Conservation (phyloP, 2,113 vertebrate genomes). For the Neofelis nebulosa region DNA sequence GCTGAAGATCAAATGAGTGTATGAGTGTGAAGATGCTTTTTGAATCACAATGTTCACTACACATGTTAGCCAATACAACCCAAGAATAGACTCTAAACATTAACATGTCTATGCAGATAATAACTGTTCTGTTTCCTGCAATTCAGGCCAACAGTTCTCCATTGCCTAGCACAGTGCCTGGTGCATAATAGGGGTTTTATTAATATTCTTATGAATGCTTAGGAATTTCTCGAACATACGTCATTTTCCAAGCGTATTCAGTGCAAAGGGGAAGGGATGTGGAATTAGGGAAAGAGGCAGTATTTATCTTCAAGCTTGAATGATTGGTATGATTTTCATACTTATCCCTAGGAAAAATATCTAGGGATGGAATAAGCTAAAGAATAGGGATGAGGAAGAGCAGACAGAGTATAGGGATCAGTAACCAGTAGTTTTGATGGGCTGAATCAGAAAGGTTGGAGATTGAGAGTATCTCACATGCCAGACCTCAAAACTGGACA, state of each 20-base stretch:
- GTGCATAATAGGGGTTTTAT: background rate
- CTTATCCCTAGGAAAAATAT: background rate
- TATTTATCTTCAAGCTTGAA: background rate
- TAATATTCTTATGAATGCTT: no score
- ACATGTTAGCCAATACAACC: background rate
- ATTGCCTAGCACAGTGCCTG: background rate
- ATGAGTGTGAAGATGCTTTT: background rate
- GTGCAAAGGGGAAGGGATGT: background rate
- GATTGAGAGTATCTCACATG: background rate
- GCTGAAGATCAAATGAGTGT: background rate
- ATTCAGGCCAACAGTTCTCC: background rate
- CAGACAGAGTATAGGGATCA: background rate
- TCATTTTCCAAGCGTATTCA: background rate
- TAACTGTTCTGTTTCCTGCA: background rate
- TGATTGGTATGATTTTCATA: background rate
- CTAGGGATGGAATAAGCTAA: background rate
- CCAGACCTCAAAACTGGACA: background rate
- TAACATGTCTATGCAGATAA: background rate
- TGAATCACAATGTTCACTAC: background rate
- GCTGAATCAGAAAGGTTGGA: background rate
- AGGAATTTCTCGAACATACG: background rate
- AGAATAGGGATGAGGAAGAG: background rate
- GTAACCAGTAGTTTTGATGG: background rate
- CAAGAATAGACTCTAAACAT: background rate
- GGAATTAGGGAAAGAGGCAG: background rate